Base-by-base conservation (phyloP, 2,113 vertebrate genomes). In the Ifrita kowaldi region DNA sequence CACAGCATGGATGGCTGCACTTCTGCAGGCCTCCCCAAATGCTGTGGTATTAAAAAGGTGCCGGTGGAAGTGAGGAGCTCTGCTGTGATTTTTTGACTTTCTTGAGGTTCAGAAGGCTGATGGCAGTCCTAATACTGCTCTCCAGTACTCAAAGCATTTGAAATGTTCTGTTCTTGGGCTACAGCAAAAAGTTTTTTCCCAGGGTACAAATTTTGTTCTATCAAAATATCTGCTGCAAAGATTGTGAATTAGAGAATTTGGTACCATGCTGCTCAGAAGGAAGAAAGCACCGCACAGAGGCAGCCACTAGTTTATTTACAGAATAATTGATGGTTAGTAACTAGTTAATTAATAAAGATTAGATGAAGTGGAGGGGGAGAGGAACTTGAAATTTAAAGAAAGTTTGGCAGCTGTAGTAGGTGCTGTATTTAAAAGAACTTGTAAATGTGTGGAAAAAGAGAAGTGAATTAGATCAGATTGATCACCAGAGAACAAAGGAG, bases 261-360 rank as follows among this genome's bases (percentile, higher is more conserved):
- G 52, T 91, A 33, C 65, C 12, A 6, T 37, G 33, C 42, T 2
- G 21, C 70, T 84, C 89, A 77, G 85, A 73, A 87, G 62, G 70
- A 90, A 26, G 37, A 84, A 70, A 84, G 26, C 71, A 46, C 24
- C 30, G 84, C 27, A 65, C 28, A 71, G 59, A 75, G 55, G 13
- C 63, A 90, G 33, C 27, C 41, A 37, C 63, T 88, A 6, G 14
- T 80, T 91, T 83, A 53, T 90, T 83, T 94, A 65, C 63, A 77
- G 84, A 81, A 82, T 92, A 95, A 94, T 90, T 94, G 52, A 26
- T 59, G 14, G 62, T 73, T 94, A 91, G 93, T 92, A 91, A 88
- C 46, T 90, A 84, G 81, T 95, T 96, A 91, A 95, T 95, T 95
- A 93, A 95, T 90, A 91, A 93, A 90, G 78, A 91, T 90, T 94